Evolutionary conservation across 2,113 vertebrate species (phyloP).

Genomic region (Psophia crepitans): DNA sequence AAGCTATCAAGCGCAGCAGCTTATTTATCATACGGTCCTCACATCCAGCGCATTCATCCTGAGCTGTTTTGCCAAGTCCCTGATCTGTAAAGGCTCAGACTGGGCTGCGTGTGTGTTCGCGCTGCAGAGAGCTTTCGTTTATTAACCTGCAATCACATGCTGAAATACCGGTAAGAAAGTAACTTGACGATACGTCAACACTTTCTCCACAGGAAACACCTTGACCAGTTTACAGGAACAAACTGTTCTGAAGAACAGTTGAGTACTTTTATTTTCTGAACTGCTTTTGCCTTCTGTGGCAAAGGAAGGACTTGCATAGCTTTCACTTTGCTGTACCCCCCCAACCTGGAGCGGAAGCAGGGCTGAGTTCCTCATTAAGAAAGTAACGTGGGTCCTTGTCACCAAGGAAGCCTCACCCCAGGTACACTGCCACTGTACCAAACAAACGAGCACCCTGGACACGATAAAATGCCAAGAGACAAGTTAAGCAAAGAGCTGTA

Average conservation of each 20-base stretch:
- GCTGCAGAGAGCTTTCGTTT: neutral
- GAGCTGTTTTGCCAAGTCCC: neutral
- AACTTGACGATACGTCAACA: neutral
- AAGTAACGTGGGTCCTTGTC: neutral
- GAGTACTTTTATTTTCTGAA: neutral
- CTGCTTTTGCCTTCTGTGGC: neutral
- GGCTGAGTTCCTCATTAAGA: neutral
- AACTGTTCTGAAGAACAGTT: neutral
- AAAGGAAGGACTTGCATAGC: neutral
- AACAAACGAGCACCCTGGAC: neutral
- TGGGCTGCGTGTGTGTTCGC: rapidly evolving
- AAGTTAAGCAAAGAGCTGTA: neutral
- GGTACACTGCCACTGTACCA: rapidly evolving
- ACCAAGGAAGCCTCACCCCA: neutral
- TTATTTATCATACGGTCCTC: rapidly evolving
- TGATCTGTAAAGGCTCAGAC: neutral
- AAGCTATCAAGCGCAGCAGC: neutral
- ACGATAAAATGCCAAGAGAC: rapidly evolving
- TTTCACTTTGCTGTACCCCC: rapidly evolving
- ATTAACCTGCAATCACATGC: neutral
- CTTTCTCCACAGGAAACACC: neutral
- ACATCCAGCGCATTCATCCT: neutral
- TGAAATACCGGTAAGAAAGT: neutral
- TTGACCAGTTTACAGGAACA: neutral
- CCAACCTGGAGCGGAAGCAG: neutral